phyloP scores from a whole-genome alignment of 2,113 vertebrate species.

The Tenrec ecaudatus region DNA sequence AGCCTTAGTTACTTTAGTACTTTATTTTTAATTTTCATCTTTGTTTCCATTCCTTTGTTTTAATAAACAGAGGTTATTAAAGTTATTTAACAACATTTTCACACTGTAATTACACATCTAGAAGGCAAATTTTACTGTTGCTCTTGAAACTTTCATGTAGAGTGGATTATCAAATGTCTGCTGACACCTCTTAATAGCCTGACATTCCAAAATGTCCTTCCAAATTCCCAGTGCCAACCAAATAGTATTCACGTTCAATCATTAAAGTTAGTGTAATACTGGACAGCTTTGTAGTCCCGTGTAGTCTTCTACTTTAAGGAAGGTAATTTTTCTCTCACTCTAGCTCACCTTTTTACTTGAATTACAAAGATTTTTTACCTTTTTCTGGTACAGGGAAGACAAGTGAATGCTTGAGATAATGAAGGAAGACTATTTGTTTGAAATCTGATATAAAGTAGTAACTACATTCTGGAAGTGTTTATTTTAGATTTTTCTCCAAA shows the following conservation, averaged over 20 bases:
- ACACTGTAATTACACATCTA: neutral
- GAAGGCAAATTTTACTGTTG: neutral
- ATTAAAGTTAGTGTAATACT: neutral
- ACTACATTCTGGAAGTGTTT: constrained; percentile 9
- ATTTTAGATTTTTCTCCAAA: neutral
- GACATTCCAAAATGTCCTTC: constrained; percentile 32
- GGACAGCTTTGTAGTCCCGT: neutral
- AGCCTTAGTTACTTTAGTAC: neutral
- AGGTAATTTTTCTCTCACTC: no score
- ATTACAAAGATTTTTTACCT: neutral
- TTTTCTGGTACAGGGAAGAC: neutral
- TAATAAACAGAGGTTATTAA: no score
- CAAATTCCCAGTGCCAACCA: constrained; percentile 1
- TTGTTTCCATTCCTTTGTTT: no score
- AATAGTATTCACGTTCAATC: neutral
- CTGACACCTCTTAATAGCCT: neutral
- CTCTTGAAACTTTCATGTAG: neutral
- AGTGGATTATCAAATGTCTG: neutral
- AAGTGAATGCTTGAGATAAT: neutral
- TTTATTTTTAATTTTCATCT: no score
- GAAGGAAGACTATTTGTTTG: constrained; percentile 1
- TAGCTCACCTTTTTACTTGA: neutral
- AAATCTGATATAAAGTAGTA: constrained; percentile 26
- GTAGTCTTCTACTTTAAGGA: neutral
- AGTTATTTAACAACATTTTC: neutral